These are phyloP conservation scores for Leptopilina syphax DNA, from an alignment of 2,888 invertebrate species.

Conservation along the genomic window DNA sequence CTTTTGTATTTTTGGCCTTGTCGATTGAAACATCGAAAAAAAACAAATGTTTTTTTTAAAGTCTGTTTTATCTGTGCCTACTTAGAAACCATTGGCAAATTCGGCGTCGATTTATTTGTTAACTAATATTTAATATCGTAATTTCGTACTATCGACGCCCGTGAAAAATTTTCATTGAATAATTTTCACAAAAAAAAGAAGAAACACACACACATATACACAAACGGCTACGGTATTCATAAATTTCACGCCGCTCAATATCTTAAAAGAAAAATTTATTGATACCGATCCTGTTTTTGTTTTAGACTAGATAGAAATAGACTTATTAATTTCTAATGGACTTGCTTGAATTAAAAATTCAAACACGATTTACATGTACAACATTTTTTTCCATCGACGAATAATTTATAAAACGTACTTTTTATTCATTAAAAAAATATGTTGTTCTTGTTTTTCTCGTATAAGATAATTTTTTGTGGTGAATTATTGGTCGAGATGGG, in stretches of 20 bases:
- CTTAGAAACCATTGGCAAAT: conserved; percentile 27
- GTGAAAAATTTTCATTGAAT: background rate
- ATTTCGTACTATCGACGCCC: conserved; percentile 18
- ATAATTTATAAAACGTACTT: conserved; percentile 13
- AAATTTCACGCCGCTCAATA: conserved; percentile 32
- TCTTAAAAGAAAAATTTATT: conserved; percentile 9
- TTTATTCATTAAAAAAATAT: background rate
- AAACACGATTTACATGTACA: background rate
- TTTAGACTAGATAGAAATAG: conserved; percentile 32
- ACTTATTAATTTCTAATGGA: conserved; percentile 15
- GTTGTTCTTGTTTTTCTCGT: background rate
- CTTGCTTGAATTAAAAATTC: conserved; percentile 17
- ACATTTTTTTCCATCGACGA: conserved; percentile 17
- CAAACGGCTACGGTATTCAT: conserved; percentile 35
- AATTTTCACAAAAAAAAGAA: too few relatives aligned
- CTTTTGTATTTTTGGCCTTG: conserved; percentile 27
- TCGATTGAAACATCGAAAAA: conserved; percentile 33
- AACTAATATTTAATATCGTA: conserved; percentile 18
- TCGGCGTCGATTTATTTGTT: conserved; percentile 21
- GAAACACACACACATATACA: background rate
- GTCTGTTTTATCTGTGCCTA: conserved; percentile 7
- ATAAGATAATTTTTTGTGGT: background rate
- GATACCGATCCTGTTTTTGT: conserved; percentile 32
- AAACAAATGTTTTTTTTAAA: background rate
- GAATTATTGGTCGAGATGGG: conserved; percentile 18